phyloP scores from a whole-genome alignment of 1,140 invertebrate species.

The Brachionus calyciflorus region DNA sequence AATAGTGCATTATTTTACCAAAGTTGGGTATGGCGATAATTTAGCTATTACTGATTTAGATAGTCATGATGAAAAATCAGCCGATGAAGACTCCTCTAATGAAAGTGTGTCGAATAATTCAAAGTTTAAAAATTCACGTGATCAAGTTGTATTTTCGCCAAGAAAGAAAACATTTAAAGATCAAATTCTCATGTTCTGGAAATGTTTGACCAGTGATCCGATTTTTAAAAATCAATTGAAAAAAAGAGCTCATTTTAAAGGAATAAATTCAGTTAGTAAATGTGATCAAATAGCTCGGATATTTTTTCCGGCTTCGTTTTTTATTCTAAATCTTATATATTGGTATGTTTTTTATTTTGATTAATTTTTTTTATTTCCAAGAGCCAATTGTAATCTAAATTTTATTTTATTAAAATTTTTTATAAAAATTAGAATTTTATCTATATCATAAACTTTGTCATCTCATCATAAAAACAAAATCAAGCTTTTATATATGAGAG shows the following conservation, averaged over 20 bases:
- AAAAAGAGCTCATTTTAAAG: constrained; percentile 22
- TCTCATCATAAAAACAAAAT: no score
- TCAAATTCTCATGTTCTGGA: constrained; percentile 18
- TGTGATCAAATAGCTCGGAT: constrained; percentile 63
- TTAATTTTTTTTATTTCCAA: neutral
- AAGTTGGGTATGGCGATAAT: constrained; percentile 76
- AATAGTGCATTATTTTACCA: constrained; percentile 82
- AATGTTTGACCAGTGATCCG: constrained; percentile 23
- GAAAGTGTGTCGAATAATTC: neutral
- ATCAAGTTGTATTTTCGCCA: neutral
- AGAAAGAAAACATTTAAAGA: neutral
- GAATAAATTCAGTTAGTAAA: constrained; percentile 57
- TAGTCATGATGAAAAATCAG: constrained; percentile 1
- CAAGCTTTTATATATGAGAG: no score
- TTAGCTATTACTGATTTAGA: neutral
- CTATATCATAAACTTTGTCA: neutral
- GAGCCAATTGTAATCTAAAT: neutral
- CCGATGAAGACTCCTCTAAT: neutral
- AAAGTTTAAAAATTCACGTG: neutral
- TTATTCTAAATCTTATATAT: constrained; percentile 62
- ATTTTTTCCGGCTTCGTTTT: constrained; percentile 63
- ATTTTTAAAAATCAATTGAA: constrained; percentile 22
- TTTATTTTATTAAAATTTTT: neutral
- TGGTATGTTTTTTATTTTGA: constrained; percentile 60
- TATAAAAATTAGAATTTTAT: constrained; percentile 31